These are phyloP conservation scores for Cybosia mesomella DNA, from an alignment of 2,888 invertebrate species.

Conservation along the genomic window DNA sequence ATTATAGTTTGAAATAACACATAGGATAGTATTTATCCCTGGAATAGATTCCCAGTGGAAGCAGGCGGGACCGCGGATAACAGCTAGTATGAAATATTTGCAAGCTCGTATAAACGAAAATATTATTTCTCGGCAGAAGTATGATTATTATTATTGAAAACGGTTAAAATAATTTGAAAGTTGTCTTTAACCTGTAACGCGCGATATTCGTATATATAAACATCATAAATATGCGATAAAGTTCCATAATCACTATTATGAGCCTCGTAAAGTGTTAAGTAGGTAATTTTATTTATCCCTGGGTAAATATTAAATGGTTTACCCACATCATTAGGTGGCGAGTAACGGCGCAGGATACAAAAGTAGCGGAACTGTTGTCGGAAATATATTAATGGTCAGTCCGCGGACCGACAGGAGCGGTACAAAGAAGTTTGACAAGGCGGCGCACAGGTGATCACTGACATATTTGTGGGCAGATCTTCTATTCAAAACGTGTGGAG, in stretches of 20 bases:
- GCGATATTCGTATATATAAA: conserved; percentile 7
- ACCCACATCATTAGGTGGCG: conserved; percentile 50
- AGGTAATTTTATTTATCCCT: conserved; percentile 49
- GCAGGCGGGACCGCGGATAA: too few relatives aligned
- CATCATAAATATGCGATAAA: conserved; percentile 28
- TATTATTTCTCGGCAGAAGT: conserved; percentile 13
- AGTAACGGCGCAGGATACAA: conserved; percentile 43
- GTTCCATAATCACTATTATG: conserved; percentile 42
- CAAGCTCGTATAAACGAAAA: conserved; percentile 8
- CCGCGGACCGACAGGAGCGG: conserved; percentile 29
- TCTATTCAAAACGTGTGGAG: conserved; percentile 16
- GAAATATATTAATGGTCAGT: conserved; percentile 54
- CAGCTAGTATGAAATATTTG: conserved; percentile 40
- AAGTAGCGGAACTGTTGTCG: conserved; percentile 52
- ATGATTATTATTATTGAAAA: conserved; percentile 20
- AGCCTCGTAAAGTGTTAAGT: conserved; percentile 41
- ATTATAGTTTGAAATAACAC: too few relatives aligned
- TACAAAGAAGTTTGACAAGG: conserved; percentile 56
- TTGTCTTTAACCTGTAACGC: background rate
- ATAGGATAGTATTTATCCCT: too few relatives aligned
- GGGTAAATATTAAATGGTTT: conserved; percentile 49
- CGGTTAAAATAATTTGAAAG: conserved; percentile 12
- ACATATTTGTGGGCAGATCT: conserved; percentile 46
- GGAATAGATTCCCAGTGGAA: too few relatives aligned
- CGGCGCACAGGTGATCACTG: conserved; percentile 50